A percentile compares a stretch with the other conserved stretches of the same genome.
phyloP scores from a whole-genome alignment of 1,140 invertebrate genomes.

The Drosophila pallidifrons region DNA sequence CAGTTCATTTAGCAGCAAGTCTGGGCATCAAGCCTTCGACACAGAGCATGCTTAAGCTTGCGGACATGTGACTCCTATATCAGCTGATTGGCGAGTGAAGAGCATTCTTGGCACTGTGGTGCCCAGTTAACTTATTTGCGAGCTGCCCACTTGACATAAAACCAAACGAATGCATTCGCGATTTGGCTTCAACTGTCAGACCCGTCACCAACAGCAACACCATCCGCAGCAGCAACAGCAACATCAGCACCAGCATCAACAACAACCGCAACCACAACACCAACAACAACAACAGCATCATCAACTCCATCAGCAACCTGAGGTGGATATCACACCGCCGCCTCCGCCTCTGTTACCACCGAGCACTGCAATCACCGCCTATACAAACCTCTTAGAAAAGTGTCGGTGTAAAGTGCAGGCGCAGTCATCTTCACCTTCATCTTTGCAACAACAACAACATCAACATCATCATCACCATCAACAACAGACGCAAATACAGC shows the following conservation, averaged over 20 bases:
- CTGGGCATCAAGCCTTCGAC: neutral
- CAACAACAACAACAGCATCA: slow-evolving; percentile 39
- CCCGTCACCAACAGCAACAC: slow-evolving; percentile 69
- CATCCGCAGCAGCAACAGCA: slow-evolving; percentile 50
- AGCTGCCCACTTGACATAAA: slow-evolving; percentile 42
- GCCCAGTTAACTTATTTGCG: slow-evolving; percentile 33
- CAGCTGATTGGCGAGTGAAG: slow-evolving; percentile 1
- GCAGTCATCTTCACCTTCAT: neutral
- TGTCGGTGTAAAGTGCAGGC: slow-evolving; percentile 72
- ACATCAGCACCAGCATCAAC: slow-evolving; percentile 52
- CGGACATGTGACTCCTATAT: slow-evolving; percentile 31
- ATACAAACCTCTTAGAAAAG: slow-evolving; percentile 75
- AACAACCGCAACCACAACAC: slow-evolving; percentile 37
- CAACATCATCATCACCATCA: slow-evolving; percentile 18
- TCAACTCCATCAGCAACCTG: slow-evolving; percentile 34
- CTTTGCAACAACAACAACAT: slow-evolving; percentile 11
- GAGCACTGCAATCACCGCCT: slow-evolving; percentile 47
- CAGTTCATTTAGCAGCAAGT: neutral
- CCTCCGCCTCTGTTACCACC: slow-evolving; percentile 31
- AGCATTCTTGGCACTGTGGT: neutral
- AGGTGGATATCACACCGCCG: slow-evolving; percentile 50
- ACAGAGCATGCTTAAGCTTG: slow-evolving; percentile 14
- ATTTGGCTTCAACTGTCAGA: slow-evolving; percentile 77
- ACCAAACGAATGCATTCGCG: slow-evolving; percentile 83
- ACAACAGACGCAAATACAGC: slow-evolving; percentile 54